Conservation (phyloP, 1,140 invertebrate genomes). For the Chironomus tepperi region DNA sequence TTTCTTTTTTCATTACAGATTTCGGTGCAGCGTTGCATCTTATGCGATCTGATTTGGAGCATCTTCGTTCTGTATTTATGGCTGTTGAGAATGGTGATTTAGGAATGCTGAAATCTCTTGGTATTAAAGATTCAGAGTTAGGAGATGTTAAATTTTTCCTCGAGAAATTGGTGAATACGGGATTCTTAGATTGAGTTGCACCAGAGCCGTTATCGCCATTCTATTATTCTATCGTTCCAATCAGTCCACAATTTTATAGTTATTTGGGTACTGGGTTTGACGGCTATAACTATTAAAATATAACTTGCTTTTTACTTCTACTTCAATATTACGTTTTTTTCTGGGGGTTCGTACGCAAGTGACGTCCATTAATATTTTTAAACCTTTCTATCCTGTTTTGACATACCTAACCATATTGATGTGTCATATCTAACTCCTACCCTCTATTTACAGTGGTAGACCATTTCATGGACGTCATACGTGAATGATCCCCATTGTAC, state of each 20-base stretch:
- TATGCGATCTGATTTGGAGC: slow-evolving; percentile 72
- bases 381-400: not conserved
- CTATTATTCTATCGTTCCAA: slow-evolving; percentile 48
- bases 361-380: not conserved
- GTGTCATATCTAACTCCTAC: not conserved
- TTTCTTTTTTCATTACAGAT: slow-evolving; percentile 28
- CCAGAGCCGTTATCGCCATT: slow-evolving; percentile 55
- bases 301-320: not conserved
- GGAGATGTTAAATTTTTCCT: slow-evolving; percentile 97
- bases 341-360: not conserved
- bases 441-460: not conserved
- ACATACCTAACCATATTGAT: not conserved
- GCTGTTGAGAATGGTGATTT: slow-evolving; percentile 93
- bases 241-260: slow-evolving; percentile 52
- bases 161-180: slow-evolving; percentile 92
- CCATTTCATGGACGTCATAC: no score
- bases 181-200: slow-evolving; percentile 85
- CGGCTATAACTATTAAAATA: slow-evolving; percentile 19
- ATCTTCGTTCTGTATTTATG: slow-evolving; percentile 88
- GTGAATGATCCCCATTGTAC: no score
- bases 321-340: not conserved
- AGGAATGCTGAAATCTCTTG: slow-evolving; percentile 85
- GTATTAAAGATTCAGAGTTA: slow-evolving; percentile 90
- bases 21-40: slow-evolving; percentile 39
- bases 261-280: slow-evolving; percentile 42